Base-by-base conservation (phyloP, 2,113 vertebrate species). In the Hippopotamus amphibius region DNA sequence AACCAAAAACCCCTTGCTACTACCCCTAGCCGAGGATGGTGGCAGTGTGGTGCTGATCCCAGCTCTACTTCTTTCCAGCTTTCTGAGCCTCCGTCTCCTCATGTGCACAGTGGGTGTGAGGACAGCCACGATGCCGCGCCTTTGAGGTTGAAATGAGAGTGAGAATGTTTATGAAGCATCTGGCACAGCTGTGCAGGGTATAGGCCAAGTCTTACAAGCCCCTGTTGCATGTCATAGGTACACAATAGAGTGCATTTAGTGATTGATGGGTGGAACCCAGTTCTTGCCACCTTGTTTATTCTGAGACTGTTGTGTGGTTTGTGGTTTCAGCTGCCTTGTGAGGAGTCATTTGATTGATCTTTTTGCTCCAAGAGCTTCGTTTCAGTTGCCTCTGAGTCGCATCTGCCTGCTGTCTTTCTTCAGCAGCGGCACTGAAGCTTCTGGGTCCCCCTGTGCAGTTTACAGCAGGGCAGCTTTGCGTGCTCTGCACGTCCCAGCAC, bases 401-500 rank as follows among this genome's bases (percentile, higher is more conserved):
- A 0, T 7, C 41, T 50, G 59, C 43, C 10, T 9, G 19, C 13
- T 43, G 5, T 37, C 41, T 26, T 6, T 37, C 41, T 69, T 3
- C 46, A n/a, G 16, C 1, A 5, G 59, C 3, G 13, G 30, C 7
- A 4, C 8, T 1, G 33, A 3, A 3, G 37, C 63, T 30, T 8
- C 7, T 0, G 15, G 17, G 10, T n/a, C 14, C 37, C 80, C 33
- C 17, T 16, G 66, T 33, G 50, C 7, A 17, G 50, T 14, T 61
- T 30, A 4, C 53, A 9, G 0, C 30, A 8, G 24, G 7, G 57
- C 55, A 16, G 33, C 72, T 79, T 4, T 7, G 57, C 19, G 2
- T 10, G 26, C 48, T 37, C 12, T 41, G 61, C 84, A 1, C 46
- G 81, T 41, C 93, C 59, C 7, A 21, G 76, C 26, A 7, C 83